phyloP scores from a whole-genome alignment of 2,797 vertebrate genomes.

The Acanthornis magna region DNA sequence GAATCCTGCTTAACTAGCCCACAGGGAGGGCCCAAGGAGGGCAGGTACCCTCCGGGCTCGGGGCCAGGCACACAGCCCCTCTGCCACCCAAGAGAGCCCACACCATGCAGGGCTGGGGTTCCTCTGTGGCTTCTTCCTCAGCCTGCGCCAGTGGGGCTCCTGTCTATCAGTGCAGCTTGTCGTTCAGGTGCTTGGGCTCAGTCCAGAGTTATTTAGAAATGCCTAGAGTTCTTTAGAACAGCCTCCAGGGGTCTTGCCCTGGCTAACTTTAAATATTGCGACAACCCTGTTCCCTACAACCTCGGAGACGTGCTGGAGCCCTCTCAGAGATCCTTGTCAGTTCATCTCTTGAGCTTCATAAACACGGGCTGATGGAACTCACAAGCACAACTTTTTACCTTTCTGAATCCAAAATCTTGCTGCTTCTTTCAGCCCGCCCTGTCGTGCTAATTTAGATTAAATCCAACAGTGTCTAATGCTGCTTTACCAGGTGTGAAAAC shows the following conservation, averaged over 20 bases:
- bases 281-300: rapidly evolving
- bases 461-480: not conserved
- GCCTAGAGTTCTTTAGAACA: not conserved
- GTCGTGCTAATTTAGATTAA: not conserved
- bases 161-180: not conserved
- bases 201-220: not conserved
- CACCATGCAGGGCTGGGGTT: rapidly evolving
- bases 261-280: not conserved
- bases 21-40: not conserved
- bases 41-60: rapidly evolving
- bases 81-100: not conserved
- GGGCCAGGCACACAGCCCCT: rapidly evolving
- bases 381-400: constrained; percentile 32
- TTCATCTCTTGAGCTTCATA: not conserved
- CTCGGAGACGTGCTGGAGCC: not conserved
- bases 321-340: not conserved
- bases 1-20: not conserved
- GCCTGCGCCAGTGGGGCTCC: not conserved
- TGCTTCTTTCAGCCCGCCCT: not conserved
- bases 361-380: not conserved
- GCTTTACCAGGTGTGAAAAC: constrained; percentile 5
- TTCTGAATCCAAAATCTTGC: constrained; percentile 8
- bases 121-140: not conserved
- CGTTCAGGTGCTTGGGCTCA: not conserved
- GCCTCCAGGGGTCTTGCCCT: not conserved